Base-by-base conservation (phyloP, 2,797 vertebrate genomes). In the Argya squamiceps region DNA sequence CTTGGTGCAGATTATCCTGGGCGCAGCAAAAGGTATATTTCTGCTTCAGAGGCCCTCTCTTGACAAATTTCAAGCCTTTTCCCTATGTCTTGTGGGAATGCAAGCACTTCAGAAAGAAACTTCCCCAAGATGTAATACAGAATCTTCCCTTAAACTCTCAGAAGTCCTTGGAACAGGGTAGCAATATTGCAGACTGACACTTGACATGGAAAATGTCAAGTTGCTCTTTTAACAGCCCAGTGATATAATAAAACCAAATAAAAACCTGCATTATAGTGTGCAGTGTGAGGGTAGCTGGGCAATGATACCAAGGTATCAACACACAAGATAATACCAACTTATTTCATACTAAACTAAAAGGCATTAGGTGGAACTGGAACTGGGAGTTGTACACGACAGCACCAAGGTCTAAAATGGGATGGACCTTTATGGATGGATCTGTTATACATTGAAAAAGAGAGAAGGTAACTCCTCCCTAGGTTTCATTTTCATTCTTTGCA, bases 51-150 rank as follows among this genome's bases (percentile, higher is more conserved):
- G 44, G 19, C 11, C 3, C 34, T 20, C 22, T 94, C 15, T 65
- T 92, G 65, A n/a, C 73, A 81, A 75, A 86, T 88, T 75, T 88
- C 68, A 78, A 86, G 39, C 5, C 26, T 94, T 93, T 91, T 58
- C 19, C 3, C 12, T 4, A 36, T 84, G 30, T 84, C 21, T 24
- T 55, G 32, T 41, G 43, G 44, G 46, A 92, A 88, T 37, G 43
- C 23, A 84, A 73, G 55, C 27, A 63, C 50, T 93, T 65, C 59
- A 90, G 58, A 73, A 68, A 62, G 59, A 84, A 91, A 18, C 18
- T 53, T 73, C 39, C 71, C 27, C 22, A 64, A 46, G 62, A 75
- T 20, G 27, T 53, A 59, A 75, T 37, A 50, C 46, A 88, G 37
- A 83, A 26, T 44, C 71, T 88, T 90, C 36, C 21, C 46, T 90